Conservation (phyloP, 2,888 invertebrate genomes). For the Prosapia bicincta region DNA sequence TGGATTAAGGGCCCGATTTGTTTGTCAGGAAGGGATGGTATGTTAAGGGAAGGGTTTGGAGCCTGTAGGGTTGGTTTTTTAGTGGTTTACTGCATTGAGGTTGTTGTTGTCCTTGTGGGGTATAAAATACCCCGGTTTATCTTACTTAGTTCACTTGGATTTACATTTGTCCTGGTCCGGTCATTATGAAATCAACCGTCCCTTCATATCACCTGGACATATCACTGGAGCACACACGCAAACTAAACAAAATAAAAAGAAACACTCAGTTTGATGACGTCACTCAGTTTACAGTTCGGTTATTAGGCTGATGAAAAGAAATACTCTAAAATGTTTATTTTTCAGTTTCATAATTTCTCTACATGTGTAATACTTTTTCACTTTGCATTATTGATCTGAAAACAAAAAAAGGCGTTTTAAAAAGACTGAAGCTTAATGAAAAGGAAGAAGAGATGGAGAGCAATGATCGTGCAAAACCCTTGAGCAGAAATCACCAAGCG, state of each 20-base stretch:
- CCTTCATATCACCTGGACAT: constrained; percentile 16
- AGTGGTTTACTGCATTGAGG: constrained; percentile 31
- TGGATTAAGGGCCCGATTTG: constrained; percentile 39
- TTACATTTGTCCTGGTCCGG: constrained; percentile 36
- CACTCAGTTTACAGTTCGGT: not conserved
- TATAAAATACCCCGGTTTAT: constrained; percentile 21
- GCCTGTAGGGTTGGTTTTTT: constrained; percentile 38
- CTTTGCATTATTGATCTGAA: not conserved
- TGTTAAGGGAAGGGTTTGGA: constrained; percentile 37
- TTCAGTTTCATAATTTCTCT: constrained; percentile 20
- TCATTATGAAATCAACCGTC: constrained; percentile 21
- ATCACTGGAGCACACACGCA: not conserved
- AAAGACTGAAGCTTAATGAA: not conserved
- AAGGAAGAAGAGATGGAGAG: not conserved
- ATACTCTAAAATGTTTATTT: constrained; percentile 14
- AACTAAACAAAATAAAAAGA: not conserved
- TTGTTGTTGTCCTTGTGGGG: constrained; percentile 29
- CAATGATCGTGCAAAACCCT: no score
- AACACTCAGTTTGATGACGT: not conserved
- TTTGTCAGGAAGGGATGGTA: constrained; percentile 38
- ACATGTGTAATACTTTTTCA: not conserved
- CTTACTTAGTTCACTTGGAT: not conserved
- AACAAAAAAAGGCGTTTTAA: not conserved
- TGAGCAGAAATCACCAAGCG: no score
- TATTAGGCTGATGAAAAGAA: not conserved